Conservation (phyloP, 2,888 invertebrate genomes). For the Callinectes sapidus region DNA sequence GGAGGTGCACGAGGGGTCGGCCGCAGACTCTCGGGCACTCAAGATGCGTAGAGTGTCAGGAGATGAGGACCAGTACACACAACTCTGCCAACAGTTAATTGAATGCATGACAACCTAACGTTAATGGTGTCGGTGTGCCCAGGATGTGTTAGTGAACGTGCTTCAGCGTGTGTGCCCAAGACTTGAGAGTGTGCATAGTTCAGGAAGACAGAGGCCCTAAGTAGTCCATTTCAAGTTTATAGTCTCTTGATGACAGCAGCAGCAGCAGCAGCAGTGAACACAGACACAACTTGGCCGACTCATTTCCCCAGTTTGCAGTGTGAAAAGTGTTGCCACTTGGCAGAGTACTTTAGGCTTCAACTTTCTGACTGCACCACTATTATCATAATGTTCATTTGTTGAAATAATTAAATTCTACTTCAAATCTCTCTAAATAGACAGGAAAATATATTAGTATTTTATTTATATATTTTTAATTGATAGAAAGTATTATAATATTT, state of each 20-base stretch:
- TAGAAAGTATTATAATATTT: conserved; percentile 34
- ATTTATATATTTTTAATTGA: conserved; percentile 44
- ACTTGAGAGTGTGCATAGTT: conserved; percentile 36
- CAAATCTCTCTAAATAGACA: conserved; percentile 62
- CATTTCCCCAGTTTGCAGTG: conserved; percentile 26
- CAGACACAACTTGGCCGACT: conserved; percentile 33
- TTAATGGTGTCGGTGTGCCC: conserved; percentile 43
- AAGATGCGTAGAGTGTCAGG: conserved; percentile 72
- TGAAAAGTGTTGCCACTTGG: conserved; percentile 33
- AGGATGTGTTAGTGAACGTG: conserved; percentile 50
- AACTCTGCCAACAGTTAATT: conserved; percentile 71
- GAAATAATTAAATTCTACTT: conserved; percentile 51
- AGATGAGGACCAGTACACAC: conserved; percentile 70
- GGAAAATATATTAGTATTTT: conserved; percentile 48
- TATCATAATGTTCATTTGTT: conserved; percentile 57
- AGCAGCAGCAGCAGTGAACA: conserved; percentile 24
- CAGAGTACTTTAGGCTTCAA: conserved; percentile 56
- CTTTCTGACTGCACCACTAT: conserved; percentile 53
- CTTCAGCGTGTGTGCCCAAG: too few species aligned
- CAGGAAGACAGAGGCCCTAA: conserved; percentile 48
- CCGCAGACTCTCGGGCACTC: conserved; percentile 67
- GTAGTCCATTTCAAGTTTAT: conserved; percentile 32
- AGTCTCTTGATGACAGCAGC: conserved; percentile 32
- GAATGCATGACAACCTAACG: conserved; percentile 71
- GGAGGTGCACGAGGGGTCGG: conserved; percentile 67